Percentiles rank a stretch among this genome's conserved stretches.
phyloP scores from a whole-genome alignment of 2,113 vertebrate species.

The Urocitellus parryii region DNA sequence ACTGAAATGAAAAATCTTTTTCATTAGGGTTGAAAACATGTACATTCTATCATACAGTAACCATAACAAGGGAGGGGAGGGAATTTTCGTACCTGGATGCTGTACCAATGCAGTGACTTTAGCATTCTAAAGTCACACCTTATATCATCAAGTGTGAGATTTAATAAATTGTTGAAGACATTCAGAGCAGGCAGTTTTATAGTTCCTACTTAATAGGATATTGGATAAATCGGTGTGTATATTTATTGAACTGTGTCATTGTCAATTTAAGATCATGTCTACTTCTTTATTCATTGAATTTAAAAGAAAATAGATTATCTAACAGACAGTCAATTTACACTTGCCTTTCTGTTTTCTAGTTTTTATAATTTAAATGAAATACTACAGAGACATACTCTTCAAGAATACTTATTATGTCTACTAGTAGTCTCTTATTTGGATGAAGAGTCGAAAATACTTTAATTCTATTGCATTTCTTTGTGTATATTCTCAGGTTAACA shows the following conservation, averaged over 20 bases:
- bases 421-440: neutral
- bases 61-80: neutral
- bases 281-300: constrained; percentile 66
- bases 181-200: constrained; percentile 55
- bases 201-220: neutral
- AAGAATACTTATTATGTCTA: neutral
- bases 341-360: constrained; percentile 14
- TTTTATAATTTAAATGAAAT: constrained; percentile 61
- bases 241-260: constrained; percentile 63
- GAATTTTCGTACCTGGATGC: neutral
- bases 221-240: constrained; percentile 25
- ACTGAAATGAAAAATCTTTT: constrained; percentile 24
- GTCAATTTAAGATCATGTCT: constrained; percentile 62
- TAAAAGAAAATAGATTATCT: constrained; percentile 73
- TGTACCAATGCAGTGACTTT: neutral
- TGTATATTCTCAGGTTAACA: neutral
- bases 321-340: constrained; percentile 25
- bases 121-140: constrained; percentile 36
- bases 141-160: constrained; percentile 50
- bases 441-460: neutral
- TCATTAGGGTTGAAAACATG: neutral
- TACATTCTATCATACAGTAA: neutral
- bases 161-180: constrained; percentile 67
- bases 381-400: neutral
- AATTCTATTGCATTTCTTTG: neutral